Evolutionary conservation across 2,797 vertebrate genomes (phyloP), one percentile per base, ranked within the genome.

Genomic region (Phyllotis vaccarum): DNA sequence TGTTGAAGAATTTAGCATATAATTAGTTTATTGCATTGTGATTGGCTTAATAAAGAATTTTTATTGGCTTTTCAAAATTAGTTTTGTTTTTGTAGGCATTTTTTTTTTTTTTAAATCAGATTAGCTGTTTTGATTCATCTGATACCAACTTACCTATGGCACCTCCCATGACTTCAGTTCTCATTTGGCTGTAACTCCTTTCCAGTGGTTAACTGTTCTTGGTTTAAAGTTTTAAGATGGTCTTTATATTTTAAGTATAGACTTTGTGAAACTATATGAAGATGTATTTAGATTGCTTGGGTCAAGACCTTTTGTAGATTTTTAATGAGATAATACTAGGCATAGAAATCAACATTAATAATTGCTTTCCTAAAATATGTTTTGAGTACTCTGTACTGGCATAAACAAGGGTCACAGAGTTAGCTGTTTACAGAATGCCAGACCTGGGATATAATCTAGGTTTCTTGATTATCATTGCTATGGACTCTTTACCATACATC

Each of bases 291-390:
- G 60, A 79, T 95, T 52, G 49, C 64, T 80, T 91, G 21, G 52
- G n/a, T 97, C 34, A 43, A 85, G 95, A 94, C 17, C 3, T 37
- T 87, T 82, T 91, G 79, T 80, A 34, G 16, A 82, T 90, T 91
- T 97, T 94, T 91, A 82, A 24, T 72, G 11, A 31, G 12, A 88
- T 96, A 68, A 17, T 68, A 58, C 74, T 75, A 93, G 29, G 11
- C 43, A 85, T 91, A 96, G 90, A n/a, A 89, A 78, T 92, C 70
- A 72, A 72, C 89, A 37, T 60, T 89, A 86, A 79, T 93, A 62
- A 95, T 87, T 78, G 78, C 19, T 40, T 86, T 49, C 52, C 46
- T 2, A 64, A 64, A 92, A 86, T 62, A 62, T n/a, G 21, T 79
- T 88, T 90, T 90, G 31, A 52, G 66, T 86, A 13, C 46, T 90